Conservation (phyloP, 2,113 vertebrate species). For the Plotosus lineatus region DNA sequence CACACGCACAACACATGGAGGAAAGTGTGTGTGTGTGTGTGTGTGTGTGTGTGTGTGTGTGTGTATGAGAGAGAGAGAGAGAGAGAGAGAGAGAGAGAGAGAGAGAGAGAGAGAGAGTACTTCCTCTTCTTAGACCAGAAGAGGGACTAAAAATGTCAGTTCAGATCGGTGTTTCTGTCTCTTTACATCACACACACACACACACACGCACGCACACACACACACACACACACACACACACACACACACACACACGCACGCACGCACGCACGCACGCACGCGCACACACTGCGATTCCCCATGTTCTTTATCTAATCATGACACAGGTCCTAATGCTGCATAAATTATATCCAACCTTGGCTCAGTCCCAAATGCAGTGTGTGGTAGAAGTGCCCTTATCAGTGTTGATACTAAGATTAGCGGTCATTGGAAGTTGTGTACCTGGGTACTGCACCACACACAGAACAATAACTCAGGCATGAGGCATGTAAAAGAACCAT, state of each 20-base stretch:
- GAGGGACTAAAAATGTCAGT: constrained; percentile 46
- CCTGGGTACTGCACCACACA: not conserved
- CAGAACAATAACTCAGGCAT: too few relatives aligned
- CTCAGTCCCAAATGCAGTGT: not conserved
- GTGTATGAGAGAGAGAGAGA: constrained; percentile 19
- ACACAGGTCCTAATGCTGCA: not conserved
- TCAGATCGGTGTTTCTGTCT: not conserved
- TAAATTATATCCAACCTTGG: constrained; percentile 6
- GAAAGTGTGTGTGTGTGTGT: constrained; percentile 31
- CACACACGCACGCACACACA: constrained; percentile 17
- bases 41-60: constrained; percentile 36
- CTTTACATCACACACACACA: not conserved
- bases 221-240: constrained; percentile 44
- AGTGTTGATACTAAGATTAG: not conserved
- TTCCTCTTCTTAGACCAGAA: constrained; percentile 33
- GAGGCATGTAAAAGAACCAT: too few relatives aligned
- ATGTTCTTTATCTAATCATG: constrained; percentile 21
- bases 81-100: not conserved
- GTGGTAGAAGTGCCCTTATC: not conserved
- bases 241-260: constrained; percentile 6
- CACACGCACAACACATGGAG: constrained; percentile 32
- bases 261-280: constrained; percentile 24
- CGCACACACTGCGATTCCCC: not conserved
- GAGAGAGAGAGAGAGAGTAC: not conserved
- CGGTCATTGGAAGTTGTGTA: not conserved